Conservation (phyloP, 92 coral and sea anemone species). For the Phymanthus crucifer region DNA sequence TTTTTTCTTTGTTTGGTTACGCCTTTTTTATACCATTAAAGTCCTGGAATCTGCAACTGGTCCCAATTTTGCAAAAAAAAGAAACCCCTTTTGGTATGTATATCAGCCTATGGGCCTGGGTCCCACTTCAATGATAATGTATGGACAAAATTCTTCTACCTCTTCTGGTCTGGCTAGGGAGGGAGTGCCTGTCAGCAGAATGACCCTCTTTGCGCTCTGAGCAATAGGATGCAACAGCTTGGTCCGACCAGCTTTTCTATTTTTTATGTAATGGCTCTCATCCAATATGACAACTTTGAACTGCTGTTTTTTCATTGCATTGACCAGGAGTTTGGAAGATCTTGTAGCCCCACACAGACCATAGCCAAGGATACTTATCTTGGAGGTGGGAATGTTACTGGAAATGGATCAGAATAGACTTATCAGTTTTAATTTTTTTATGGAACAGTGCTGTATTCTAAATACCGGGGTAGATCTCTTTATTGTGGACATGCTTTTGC, state of each 20-base stretch:
- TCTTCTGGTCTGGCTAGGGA: constrained; percentile 97
- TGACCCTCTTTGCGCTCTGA: constrained; percentile 68
- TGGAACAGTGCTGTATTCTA: no score
- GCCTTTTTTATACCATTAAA: no score
- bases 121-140: no score
- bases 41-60: no score
- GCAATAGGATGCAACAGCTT: constrained; percentile 78
- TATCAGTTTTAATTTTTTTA: background rate
- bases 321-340: constrained; percentile 69
- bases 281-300: constrained; percentile 81
- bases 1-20: no score
- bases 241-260: constrained; percentile 71
- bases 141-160: constrained; percentile 30
- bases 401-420: no score
- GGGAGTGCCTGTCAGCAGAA: constrained; percentile 91
- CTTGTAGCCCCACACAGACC: constrained; percentile 65
- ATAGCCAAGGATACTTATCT: constrained; percentile 82
- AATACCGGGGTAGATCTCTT: no score
- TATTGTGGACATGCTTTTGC: no score
- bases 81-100: no score
- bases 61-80: no score
- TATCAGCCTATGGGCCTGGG: no score
- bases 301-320: constrained; percentile 69
- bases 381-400: constrained; percentile 74
- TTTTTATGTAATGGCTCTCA: constrained; percentile 97